phyloP scores from a whole-genome alignment of 2,888 invertebrate species.

The Eumacrocentrus americanus region DNA sequence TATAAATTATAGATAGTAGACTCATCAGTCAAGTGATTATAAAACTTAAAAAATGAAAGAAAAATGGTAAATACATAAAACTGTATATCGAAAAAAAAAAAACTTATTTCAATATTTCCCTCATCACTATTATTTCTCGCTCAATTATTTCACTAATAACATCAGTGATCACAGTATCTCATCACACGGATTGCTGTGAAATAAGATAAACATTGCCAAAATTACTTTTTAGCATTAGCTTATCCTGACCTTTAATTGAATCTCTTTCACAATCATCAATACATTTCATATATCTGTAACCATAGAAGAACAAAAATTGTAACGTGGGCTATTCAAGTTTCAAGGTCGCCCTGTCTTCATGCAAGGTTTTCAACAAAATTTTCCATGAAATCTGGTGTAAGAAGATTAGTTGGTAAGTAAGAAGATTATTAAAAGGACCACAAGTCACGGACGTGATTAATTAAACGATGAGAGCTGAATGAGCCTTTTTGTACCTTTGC shows the following conservation, averaged over 20 bases:
- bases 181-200: not conserved
- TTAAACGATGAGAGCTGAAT: too few relatives aligned
- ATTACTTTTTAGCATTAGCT: too few relatives aligned
- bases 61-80: constrained; percentile 17
- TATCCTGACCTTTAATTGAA: not conserved
- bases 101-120: constrained; percentile 10
- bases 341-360: constrained; percentile 35
- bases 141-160: not conserved
- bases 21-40: constrained; percentile 32
- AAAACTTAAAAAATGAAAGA: constrained; percentile 19
- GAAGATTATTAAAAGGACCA: too few relatives aligned
- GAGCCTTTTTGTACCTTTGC: too few relatives aligned
- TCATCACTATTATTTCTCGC: not conserved
- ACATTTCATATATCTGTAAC: not conserved
- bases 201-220: too few relatives aligned
- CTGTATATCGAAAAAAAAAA: constrained; percentile 20
- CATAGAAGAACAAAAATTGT: not conserved
- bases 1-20: constrained; percentile 29
- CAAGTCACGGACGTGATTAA: too few relatives aligned
- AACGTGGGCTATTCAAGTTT: not conserved
- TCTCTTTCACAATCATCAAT: not conserved
- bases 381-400: constrained; percentile 19
- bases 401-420: too few relatives aligned
- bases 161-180: not conserved
- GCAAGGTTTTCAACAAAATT: constrained; percentile 20